A percentile compares a stretch with the other conserved stretches of the same genome.
These are phyloP conservation scores for Poeciliopsis prolifica DNA, from an alignment of 2,113 vertebrate genomes.

Conservation along the genomic window DNA sequence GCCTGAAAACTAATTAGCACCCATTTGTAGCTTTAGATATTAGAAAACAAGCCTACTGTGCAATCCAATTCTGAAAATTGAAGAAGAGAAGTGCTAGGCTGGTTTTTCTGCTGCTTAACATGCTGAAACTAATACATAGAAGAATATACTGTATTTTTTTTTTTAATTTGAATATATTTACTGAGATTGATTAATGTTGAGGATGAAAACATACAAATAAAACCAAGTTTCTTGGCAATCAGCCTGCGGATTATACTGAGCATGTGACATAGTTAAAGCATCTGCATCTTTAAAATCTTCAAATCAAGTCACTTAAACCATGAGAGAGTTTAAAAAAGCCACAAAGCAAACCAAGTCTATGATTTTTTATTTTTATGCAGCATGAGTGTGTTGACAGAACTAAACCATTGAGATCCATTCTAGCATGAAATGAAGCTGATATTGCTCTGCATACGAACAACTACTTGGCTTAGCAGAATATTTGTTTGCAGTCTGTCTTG, in stretches of 20 bases:
- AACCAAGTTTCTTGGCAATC: background rate
- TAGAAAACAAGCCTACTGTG: background rate
- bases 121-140: too few species aligned
- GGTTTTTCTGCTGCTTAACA: too few species aligned
- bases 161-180: too few species aligned
- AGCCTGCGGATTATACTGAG: background rate
- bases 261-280: background rate
- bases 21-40: slow-evolving; percentile 7
- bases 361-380: background rate
- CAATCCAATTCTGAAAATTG: background rate
- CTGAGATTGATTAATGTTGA: too few species aligned
- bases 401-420: too few species aligned
- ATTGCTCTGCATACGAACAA: too few species aligned
- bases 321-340: background rate
- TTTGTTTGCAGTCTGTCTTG: too few species aligned
- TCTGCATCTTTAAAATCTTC: background rate
- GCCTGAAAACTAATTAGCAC: background rate
- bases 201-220: too few species aligned
- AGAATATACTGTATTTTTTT: too few species aligned
- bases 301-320: background rate
- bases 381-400: too few species aligned
- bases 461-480: too few species aligned
- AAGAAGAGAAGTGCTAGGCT: background rate
- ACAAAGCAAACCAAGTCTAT: background rate
- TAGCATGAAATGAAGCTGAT: too few species aligned